phyloP scores from a whole-genome alignment of 2,113 vertebrate genomes.

The Cyanocitta stelleri region DNA sequence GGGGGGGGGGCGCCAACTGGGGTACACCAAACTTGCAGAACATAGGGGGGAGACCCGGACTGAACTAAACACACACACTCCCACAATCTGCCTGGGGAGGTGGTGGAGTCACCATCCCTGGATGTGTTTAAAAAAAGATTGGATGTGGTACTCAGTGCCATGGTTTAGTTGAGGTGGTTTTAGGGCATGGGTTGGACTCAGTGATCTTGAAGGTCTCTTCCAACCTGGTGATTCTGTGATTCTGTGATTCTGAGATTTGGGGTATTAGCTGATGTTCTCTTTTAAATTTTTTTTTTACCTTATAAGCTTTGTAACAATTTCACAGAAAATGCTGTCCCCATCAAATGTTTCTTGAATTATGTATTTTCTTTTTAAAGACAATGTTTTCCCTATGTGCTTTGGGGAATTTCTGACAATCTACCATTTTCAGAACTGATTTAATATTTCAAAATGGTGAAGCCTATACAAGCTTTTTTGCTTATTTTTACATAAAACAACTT shows the following conservation, averaged over 20 bases:
- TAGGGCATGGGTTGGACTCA: too few species aligned
- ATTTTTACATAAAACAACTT: background rate
- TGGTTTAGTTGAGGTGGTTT: too few species aligned
- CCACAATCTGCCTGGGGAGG: too few species aligned
- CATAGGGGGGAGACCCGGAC: too few species aligned
- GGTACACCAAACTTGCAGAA: too few species aligned
- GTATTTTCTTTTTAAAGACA: background rate
- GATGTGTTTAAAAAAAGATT: too few species aligned
- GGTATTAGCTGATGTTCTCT: background rate
- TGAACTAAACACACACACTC: too few species aligned
- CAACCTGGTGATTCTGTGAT: too few species aligned
- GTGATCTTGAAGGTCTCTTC: too few species aligned
- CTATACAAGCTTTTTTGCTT: background rate
- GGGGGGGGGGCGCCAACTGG: too few species aligned
- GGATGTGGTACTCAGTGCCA: too few species aligned
- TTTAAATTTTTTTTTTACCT: background rate
- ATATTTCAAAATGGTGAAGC: background rate
- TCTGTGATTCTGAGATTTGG: background rate
- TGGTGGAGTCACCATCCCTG: too few species aligned
- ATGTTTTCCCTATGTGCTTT: fast-evolving
- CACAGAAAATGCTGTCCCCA: background rate
- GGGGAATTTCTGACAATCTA: background rate
- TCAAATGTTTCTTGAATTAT: background rate
- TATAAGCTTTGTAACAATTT: background rate
- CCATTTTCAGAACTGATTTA: background rate